Evolutionary conservation across 2,113 vertebrate genomes (phyloP).

Genomic region (Anthoscopus minutus): DNA sequence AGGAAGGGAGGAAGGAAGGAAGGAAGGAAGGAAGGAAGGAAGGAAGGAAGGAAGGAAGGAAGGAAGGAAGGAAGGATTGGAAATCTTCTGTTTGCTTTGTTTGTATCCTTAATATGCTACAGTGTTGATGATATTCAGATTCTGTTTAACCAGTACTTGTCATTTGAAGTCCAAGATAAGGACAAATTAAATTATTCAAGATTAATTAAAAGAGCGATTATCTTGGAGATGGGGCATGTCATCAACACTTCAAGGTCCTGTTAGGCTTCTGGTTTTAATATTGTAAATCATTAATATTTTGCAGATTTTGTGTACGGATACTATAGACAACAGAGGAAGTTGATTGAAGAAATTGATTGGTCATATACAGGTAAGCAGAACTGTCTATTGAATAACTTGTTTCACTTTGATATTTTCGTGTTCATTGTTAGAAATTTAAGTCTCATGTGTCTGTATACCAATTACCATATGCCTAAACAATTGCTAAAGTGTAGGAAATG

Average conservation of each 20-base stretch:
- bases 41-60: too few species aligned
- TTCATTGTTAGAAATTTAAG: background rate
- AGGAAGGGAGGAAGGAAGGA: background rate
- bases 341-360: constrained; percentile 93
- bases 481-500: background rate
- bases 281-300: constrained; percentile 55
- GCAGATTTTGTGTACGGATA: constrained; percentile 79
- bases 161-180: background rate
- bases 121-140: background rate
- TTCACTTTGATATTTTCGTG: background rate
- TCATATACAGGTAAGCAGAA: constrained; percentile 86
- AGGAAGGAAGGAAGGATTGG: background rate
- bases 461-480: background rate
- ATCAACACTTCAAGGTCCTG: background rate
- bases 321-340: constrained; percentile 88
- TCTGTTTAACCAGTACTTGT: background rate
- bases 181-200: background rate
- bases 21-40: too few species aligned
- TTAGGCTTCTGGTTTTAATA: background rate
- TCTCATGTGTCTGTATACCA: background rate
- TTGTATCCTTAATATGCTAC: background rate
- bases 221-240: background rate
- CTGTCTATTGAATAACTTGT: background rate
- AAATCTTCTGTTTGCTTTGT: background rate
- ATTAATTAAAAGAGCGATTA: background rate